Conservation (phyloP, 2,797 vertebrate genomes). For the Lacerta bilineata region DNA sequence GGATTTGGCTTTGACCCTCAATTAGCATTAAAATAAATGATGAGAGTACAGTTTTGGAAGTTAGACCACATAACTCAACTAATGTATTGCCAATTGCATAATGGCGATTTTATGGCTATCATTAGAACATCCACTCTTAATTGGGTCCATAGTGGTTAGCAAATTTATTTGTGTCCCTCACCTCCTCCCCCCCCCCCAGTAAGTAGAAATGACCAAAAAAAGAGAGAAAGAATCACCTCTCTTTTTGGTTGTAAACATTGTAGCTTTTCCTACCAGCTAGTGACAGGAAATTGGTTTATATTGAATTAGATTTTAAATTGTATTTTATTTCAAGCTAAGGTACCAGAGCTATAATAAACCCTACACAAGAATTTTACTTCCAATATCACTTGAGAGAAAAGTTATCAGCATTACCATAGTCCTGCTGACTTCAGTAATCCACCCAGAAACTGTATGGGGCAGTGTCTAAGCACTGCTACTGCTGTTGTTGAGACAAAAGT, state of each 20-base stretch:
- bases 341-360: neutral
- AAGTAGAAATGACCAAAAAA: neutral
- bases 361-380: neutral
- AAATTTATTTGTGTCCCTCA: neutral
- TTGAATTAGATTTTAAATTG: slow-evolving; percentile 14
- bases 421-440: slow-evolving; percentile 1
- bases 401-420: neutral
- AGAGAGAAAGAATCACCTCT: neutral
- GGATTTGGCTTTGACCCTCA: slow-evolving; percentile 22
- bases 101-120: neutral
- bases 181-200: neutral
- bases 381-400: neutral
- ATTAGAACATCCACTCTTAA: slow-evolving; percentile 21
- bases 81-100: neutral
- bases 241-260: neutral
- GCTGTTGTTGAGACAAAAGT: neutral
- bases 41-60: neutral
- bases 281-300: neutral
- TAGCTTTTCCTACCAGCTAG: neutral
- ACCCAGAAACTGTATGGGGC: neutral
- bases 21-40: neutral
- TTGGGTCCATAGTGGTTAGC: neutral
- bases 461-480: neutral
- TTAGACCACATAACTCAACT: slow-evolving; percentile 2
- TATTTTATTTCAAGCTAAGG: neutral